A percentile compares a stretch with the other conserved stretches of the same genome.
Evolutionary conservation across 2,797 vertebrate species (phyloP).

Genomic region (Gouania willdenowi): DNA sequence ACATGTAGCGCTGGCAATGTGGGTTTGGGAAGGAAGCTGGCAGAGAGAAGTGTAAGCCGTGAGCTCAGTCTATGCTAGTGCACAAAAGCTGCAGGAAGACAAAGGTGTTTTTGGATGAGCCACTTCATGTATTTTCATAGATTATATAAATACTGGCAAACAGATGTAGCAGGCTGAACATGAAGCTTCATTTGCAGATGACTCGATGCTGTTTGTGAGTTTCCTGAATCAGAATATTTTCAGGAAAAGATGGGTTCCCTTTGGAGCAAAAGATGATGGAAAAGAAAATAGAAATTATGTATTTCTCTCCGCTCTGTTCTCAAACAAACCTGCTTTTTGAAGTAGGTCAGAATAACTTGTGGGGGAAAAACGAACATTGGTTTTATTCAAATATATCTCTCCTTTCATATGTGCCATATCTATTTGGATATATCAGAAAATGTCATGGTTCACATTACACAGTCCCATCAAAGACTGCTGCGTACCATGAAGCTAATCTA

Average conservation of each 20-base stretch:
- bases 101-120: constrained; percentile 32
- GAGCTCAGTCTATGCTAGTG: constrained; percentile 39
- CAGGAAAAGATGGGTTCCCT: constrained; percentile 11
- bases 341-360: constrained; percentile 49
- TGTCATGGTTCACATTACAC: constrained; percentile 21
- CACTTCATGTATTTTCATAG: constrained; percentile 25
- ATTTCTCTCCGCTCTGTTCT: constrained; percentile 38
- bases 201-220: constrained; percentile 36
- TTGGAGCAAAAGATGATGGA: constrained; percentile 8
- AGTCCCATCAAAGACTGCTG: constrained; percentile 31
- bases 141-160: constrained; percentile 40
- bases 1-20: constrained; percentile 51
- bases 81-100: constrained; percentile 44
- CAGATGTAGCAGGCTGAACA: constrained; percentile 43
- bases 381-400: constrained; percentile 40
- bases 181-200: constrained; percentile 40
- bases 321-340: constrained; percentile 31
- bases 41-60: constrained; percentile 37
- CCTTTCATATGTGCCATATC: constrained; percentile 27
- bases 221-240: constrained; percentile 20
- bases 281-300: constrained; percentile 24
- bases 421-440: constrained; percentile 18
- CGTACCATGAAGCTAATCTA: constrained; percentile 6
- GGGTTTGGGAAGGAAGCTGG: constrained; percentile 45
- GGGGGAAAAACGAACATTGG: constrained; percentile 33